These are phyloP conservation scores for Hyperopisus bebe DNA, from an alignment of 2,113 vertebrate genomes.

Conservation along the genomic window DNA sequence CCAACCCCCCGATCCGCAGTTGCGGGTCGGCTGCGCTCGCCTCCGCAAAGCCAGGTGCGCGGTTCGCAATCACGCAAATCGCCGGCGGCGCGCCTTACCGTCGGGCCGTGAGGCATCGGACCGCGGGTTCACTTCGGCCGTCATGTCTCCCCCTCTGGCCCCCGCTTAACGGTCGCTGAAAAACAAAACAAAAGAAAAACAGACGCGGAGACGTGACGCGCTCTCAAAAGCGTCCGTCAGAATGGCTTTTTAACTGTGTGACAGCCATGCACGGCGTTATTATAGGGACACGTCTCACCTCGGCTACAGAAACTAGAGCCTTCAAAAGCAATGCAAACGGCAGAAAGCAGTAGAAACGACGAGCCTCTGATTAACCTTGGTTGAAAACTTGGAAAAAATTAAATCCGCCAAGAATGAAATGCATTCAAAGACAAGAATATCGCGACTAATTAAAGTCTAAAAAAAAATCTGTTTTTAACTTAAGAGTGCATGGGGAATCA, in stretches of 20 bases:
- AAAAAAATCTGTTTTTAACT: conserved; percentile 73
- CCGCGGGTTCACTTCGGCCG: neutral
- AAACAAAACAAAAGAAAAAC: neutral
- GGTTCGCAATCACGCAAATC: neutral
- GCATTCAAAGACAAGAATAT: conserved; percentile 19
- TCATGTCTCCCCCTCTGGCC: neutral
- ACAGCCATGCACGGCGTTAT: neutral
- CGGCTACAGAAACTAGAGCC: neutral
- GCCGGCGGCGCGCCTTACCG: neutral
- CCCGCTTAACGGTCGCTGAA: neutral
- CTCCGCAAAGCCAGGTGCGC: neutral
- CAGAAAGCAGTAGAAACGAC: neutral
- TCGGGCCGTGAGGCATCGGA: neutral
- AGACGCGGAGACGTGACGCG: neutral
- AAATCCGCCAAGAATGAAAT: neutral
- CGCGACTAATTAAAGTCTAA: conserved; percentile 41
- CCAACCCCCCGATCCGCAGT: neutral
- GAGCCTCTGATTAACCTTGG: neutral
- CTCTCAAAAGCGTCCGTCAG: neutral
- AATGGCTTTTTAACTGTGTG: neutral
- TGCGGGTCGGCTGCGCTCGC: neutral
- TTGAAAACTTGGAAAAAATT: neutral
- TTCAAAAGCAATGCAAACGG: neutral
- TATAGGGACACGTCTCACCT: neutral
- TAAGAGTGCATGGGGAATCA: conserved; percentile 51